phyloP scores from a whole-genome alignment of 2,888 invertebrate species.

The Papilio elwesi region DNA sequence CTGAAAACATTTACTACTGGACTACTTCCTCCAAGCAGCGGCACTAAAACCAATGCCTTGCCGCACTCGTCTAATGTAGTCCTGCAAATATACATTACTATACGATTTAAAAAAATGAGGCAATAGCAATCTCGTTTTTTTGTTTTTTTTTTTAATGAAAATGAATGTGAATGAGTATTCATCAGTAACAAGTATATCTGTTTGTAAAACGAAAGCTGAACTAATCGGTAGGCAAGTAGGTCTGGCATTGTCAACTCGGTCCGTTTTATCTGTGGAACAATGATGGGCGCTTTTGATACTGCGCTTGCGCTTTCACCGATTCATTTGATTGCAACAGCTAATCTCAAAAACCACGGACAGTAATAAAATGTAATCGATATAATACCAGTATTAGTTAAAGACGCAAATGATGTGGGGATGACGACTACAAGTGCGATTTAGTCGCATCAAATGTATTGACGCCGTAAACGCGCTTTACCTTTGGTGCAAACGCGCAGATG shows the following conservation, averaged over 20 bases:
- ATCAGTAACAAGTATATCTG: constrained; percentile 60
- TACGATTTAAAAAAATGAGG: too few species aligned
- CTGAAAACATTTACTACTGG: too few species aligned
- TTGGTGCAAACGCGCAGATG: background rate
- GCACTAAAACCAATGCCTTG: too few species aligned
- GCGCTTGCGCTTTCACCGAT: constrained; percentile 19
- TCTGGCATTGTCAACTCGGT: constrained; percentile 60
- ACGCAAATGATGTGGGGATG: background rate
- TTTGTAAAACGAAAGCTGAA: constrained; percentile 54
- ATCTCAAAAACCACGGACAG: background rate
- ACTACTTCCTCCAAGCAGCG: too few species aligned
- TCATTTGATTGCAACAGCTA: constrained; percentile 12
- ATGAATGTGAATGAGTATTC: background rate
- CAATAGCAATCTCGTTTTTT: too few species aligned
- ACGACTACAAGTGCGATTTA: background rate
- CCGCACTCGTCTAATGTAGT: too few species aligned
- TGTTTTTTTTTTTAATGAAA: too few species aligned
- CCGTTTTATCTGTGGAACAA: constrained; percentile 21
- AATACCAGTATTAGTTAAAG: background rate
- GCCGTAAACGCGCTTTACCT: background rate
- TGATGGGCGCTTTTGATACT: constrained; percentile 15
- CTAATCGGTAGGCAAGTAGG: constrained; percentile 71
- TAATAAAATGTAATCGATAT: background rate
- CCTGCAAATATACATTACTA: too few species aligned
- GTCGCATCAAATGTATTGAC: background rate